Conservation (phyloP, 1,140 invertebrate species). For the Papilio helenus region DNA sequence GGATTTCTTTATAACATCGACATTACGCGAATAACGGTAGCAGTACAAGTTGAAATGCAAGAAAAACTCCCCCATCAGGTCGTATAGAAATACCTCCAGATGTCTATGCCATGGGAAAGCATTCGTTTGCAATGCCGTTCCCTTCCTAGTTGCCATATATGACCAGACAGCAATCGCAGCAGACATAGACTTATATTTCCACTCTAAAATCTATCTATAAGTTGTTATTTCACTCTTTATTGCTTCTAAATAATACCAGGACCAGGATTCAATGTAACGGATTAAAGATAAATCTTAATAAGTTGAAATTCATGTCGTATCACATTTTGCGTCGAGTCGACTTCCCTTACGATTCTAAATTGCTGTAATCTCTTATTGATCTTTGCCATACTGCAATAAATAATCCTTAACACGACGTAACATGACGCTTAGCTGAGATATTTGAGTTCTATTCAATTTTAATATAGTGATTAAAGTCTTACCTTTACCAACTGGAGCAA, state of each 20-base stretch:
- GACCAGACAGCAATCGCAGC: constrained; percentile 51
- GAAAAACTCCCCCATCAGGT: constrained; percentile 60
- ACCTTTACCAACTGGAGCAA: constrained; percentile 39
- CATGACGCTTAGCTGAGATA: constrained; percentile 36
- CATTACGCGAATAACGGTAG: constrained; percentile 34
- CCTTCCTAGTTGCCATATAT: constrained; percentile 74
- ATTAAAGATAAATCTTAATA: constrained; percentile 36
- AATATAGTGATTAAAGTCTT: constrained; percentile 39
- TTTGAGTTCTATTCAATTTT: constrained; percentile 41
- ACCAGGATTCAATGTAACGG: constrained; percentile 6
- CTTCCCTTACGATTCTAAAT: constrained; percentile 14
- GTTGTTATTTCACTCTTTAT: constrained; percentile 30
- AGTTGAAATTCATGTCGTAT: constrained; percentile 37
- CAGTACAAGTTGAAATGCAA: constrained; percentile 68
- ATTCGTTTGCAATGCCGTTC: constrained; percentile 49
- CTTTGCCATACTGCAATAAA: constrained; percentile 39
- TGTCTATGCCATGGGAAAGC: constrained; percentile 72
- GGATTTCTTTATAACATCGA: constrained; percentile 15
- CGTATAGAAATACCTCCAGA: constrained; percentile 62
- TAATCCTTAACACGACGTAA: constrained; percentile 36
- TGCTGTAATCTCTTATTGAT: constrained; percentile 39
- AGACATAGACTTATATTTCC: constrained; percentile 27
- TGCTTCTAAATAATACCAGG: constrained; percentile 32
- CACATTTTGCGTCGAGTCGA: constrained; percentile 29
- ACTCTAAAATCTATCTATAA: constrained; percentile 22